Base-by-base conservation (phyloP, 2,113 vertebrate species). In the Sinosuthora webbiana region DNA sequence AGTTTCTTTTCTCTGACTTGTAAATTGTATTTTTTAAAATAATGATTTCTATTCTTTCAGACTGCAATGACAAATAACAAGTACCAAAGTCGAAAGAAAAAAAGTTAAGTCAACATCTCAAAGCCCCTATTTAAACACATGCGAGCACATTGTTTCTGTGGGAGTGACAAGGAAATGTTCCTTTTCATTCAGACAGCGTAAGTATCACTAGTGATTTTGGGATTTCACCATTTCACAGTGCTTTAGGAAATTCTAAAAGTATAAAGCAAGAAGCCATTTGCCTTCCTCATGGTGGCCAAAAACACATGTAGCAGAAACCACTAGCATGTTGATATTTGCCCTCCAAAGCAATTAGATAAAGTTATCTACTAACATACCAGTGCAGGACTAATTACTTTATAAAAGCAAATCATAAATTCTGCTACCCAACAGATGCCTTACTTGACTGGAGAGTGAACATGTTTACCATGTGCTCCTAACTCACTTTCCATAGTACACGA, bases 11-110 rank as follows among this genome's bases (percentile, higher is more conserved):
- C 57, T 87, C 28, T 91, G 67, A 88, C 45, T 94, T 5, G 14
- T 63, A 93, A 91, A 93, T 62, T 73, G 30, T 33, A 50, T 63
- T 95, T 65, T 91, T 94, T 68, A 27, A 79, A 89, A 76, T 15
- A 91, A 82, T 45, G 6, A 49, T 79, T 78, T 84, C 41, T 62
- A 55, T 89, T 89, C 45, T 91, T 94, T 79, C 49, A 73, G 23
- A 63, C 5, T 23, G 19, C 25, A 60, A 28, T 5, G 30, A 65
- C 18, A 42, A 95, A 88, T 79, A 95, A 64, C 14, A 92, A 83
- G 39, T 63, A 91, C 7, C 2, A 53, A 64, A 62, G 31, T 0
- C 15, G 12, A 47, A 53, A 69, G 22, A 25, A 55, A 71, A 86
- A 22, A 37, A 22, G 52, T 53, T 49, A 80, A 78, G 21, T 77